Conservation (phyloP, 2,888 invertebrate species). For the Cancer borealis region DNA sequence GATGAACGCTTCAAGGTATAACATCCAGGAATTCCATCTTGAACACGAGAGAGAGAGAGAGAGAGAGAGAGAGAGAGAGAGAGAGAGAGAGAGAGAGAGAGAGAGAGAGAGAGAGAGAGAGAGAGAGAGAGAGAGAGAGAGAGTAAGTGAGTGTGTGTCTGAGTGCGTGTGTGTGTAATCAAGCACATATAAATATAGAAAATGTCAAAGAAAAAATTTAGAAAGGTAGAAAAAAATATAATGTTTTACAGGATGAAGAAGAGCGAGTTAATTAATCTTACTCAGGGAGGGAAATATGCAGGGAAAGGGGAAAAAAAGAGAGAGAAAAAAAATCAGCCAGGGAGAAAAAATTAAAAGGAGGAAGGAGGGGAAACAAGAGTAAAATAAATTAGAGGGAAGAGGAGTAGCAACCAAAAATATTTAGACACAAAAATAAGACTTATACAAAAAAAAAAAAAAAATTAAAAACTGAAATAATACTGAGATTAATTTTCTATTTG, state of each 20-base stretch:
- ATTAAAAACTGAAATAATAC: no score
- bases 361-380: background rate
- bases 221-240: background rate
- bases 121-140: background rate
- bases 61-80: background rate
- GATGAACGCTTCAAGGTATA: background rate
- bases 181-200: background rate
- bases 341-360: background rate
- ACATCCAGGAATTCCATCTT: background rate
- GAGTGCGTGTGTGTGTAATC: background rate
- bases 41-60: background rate
- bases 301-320: background rate
- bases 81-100: slow-evolving; percentile 31
- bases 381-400: background rate
- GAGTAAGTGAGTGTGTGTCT: no score
- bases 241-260: background rate
- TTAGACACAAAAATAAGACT: no score
- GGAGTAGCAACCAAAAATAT: background rate
- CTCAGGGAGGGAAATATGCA: background rate
- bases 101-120: slow-evolving; percentile 12
- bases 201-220: background rate
- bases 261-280: background rate
- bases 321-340: background rate
- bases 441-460: no score
- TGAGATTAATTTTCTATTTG: no score